Evolutionary conservation across 2,888 invertebrate genomes (phyloP), one percentile per base, ranked within the genome.

Genomic region (Epinotia ramella): DNA sequence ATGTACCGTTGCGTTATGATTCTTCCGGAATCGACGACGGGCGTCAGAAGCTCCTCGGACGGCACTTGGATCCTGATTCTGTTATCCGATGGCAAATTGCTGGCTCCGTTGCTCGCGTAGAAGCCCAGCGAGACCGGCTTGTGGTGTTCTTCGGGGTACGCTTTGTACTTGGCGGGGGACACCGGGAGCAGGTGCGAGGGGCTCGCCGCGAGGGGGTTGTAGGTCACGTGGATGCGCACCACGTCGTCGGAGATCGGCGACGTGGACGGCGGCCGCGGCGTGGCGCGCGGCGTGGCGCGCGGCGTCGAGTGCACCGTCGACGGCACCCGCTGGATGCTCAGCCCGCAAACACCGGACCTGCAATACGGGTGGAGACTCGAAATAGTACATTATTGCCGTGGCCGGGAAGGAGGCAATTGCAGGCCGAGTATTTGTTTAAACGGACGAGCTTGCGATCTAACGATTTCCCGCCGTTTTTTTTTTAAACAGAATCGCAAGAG

Each of bases 181-280:
- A 92, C 81, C 81, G 95, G 84, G 86, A 95, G 95, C 0, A 95
- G 86, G 73, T 89, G 92, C 1, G 92, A 92, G 13, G 95, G 96
- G 79, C 95, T 94, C n/a, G 95, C 95, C 0, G 91, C 84, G 7
- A 91, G 83, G 0, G 95, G 94, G 81, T 95, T 95, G 88, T 97
- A 97, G 1, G 97, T 97, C 72, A 97, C 97, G 89, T 97, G 97
- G 79, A 97, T 97, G 77, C 97, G 95, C 68, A 97, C 96, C 64
- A 97, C 95, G 88, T 97, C 97, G 64, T 94, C 94, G 0, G 92
- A 90, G 62, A 91, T 85, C 0, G 97, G 96, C 28, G 96, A 96
- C 65, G 95, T 96, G 76, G 96, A 96, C 3, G 95, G 95, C 0
- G 95, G 95, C 77, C 95, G 95, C 6, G 96, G 96, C 0, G 96